Base-by-base conservation (phyloP, 2,113 vertebrate species). In the Donacobius atricapilla region DNA sequence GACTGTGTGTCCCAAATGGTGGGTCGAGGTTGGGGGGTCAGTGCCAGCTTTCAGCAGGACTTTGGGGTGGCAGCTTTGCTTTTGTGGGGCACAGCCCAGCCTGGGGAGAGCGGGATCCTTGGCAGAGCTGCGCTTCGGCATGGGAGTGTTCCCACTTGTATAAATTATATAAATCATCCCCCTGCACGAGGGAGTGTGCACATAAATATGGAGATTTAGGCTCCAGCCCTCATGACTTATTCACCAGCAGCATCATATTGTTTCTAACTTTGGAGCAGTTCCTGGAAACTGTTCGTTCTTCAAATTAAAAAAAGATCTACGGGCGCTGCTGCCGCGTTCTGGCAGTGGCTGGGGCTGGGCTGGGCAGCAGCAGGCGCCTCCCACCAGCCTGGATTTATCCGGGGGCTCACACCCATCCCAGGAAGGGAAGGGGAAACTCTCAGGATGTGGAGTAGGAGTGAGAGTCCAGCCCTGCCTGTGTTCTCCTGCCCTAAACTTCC, bases 191-290 rank as follows among this genome's bases (percentile, higher is more conserved):
- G 90, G 83, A 94, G 79, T 22, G 56, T 18, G 83, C 86, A 20
- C 94, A 96, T 95, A 93, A 95, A 95, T 92, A 96, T 95, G 96
- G 45, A 97, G 94, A 95, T 96, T 81, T 44, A 22, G 93, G 83
- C 88, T 95, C 80, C 88, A 96, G 86, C 90, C 88, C 88, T 97
- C 94, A 96, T 97, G 96, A 97, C 96, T 97, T 97, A 96, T 96
- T 96, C 94, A 97, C 93, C 83, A 96, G 90, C 85, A 83, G 88
- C 89, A 93, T 96, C 96, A 90, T 90, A 96, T 95, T 97, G 96
- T 97, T 97, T 97, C 96, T 96, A 95, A 97, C 76, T 96, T 95
- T 91, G 39, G 96, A 94, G 93, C 93, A 78, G 94, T 96, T 96
- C 96, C 96, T 97, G 96, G 96, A 97, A 97, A 78, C 94, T 93